A percentile compares a stretch with the other conserved stretches of the same genome.
Evolutionary conservation across 1,140 invertebrate genomes (phyloP).

Genomic region (Littorina saxatilis): DNA sequence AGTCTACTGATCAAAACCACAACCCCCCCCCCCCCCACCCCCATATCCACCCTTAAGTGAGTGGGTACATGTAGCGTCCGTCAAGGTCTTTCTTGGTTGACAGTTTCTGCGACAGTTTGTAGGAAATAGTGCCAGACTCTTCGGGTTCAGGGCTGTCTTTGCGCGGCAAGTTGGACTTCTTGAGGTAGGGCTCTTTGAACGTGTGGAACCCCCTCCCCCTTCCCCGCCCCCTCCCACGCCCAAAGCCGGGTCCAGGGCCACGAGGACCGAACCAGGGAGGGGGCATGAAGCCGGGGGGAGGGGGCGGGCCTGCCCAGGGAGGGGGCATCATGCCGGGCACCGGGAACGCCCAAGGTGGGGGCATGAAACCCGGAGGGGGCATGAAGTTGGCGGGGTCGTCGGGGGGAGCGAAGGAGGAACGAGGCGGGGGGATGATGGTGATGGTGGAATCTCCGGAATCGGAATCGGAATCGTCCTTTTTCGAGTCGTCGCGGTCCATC

Average conservation of each 20-base stretch:
- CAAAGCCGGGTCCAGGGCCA: background rate
- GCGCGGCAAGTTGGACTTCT: conserved; percentile 6
- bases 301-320: conserved; percentile 3
- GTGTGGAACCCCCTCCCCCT: background rate
- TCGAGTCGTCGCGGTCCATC: background rate
- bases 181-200: conserved; percentile 21
- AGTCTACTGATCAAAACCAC: background rate
- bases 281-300: conserved; percentile 18
- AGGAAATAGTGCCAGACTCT: background rate
- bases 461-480: background rate
- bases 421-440: conserved; percentile 30
- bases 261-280: background rate
- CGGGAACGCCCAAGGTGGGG: background rate
- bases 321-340: conserved; percentile 5
- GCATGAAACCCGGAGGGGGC: background rate
- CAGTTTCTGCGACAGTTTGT: conserved; percentile 27
- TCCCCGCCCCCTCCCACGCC: background rate
- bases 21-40: background rate
- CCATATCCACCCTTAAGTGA: conserved; percentile 13
- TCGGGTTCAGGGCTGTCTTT: background rate
- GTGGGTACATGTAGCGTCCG: conserved; percentile 29
- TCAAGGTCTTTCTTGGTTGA: conserved; percentile 29
- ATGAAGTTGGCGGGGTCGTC: conserved; percentile 30
- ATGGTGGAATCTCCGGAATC: conserved; percentile 29
- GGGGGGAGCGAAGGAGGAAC: conserved; percentile 32